Evolutionary conservation across 2,888 invertebrate genomes (phyloP), one percentile per base, ranked within the genome.

Genomic region (Andrena dorsata): DNA sequence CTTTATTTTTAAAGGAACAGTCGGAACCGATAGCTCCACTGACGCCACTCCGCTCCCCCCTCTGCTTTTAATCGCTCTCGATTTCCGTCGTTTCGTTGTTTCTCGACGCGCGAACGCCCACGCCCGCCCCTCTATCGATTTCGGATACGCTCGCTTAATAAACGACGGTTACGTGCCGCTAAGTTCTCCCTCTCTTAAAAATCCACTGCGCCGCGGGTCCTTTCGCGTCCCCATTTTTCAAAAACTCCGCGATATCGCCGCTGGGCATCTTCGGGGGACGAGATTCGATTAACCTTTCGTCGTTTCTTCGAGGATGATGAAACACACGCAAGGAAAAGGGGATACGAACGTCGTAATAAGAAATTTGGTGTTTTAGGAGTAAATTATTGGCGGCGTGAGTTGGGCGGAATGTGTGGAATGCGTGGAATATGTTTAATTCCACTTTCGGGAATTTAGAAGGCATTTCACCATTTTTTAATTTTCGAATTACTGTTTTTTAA

Each of bases 71-170:
- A 73, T 65, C 65, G 73, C 20, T 64, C 65, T 60, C 58, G 74
- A 49, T 74, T 23, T 41, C 66, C 65, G 51, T 72, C 63, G 63
- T 72, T 63, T 63, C 63, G 72, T 63, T 53, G 61, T 65, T 65
- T 65, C 49, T 49, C 28, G 20, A 20, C 20, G 16, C 30, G 16
- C 8, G 49, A 20, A 72, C 63, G 51, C 4, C 26, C 61, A 23
- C 32, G 13, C 71, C 30, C 69, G n/a, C n/a, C 58, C 41, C 28
- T 32, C 53, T 76, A 76, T 80, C 71, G 80, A 80, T 80, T 76
- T 76, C 80, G 66, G 71, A 76, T 71, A 66, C n/a, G 35, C 30
- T 69, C 53, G 76, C 13, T 73, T 65, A 73, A 69, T 71, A 47
- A 76, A 71, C 61, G 56, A 30, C 23, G 53, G 51, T 65, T 80